Percentiles rank a stretch among this genome's conserved stretches.
Evolutionary conservation across 2,113 vertebrate species (phyloP).

Genomic region (Coryphaenoides rupestris): DNA sequence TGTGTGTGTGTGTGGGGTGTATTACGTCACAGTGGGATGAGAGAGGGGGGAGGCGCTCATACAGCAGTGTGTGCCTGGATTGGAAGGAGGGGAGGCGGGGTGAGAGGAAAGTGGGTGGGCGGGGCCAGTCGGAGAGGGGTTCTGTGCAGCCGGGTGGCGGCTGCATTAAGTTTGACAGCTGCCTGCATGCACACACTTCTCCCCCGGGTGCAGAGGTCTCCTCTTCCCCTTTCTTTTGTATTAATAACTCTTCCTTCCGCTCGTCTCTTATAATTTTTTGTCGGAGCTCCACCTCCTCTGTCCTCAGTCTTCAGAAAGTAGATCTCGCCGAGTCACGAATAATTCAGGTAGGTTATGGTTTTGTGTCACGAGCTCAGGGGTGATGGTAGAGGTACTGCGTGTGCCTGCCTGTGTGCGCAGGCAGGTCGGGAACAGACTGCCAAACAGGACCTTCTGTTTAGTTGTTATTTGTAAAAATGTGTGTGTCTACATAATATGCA

Average conservation of each 20-base stretch:
- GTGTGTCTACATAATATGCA: neutral
- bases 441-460: too few species aligned
- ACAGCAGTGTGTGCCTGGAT: too few species aligned
- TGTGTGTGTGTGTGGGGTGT: too few species aligned
- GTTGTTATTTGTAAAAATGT: slow-evolving; percentile 1
- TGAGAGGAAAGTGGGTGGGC: slow-evolving; percentile 17
- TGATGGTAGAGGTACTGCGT: neutral
- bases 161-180: slow-evolving; percentile 53
- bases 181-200: slow-evolving; percentile 33
- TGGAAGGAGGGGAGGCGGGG: slow-evolving; percentile 10
- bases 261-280: slow-evolving; percentile 23
- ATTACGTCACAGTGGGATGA: slow-evolving; percentile 46
- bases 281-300: neutral
- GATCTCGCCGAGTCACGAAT: neutral
- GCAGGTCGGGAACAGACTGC: neutral
- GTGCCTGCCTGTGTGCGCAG: neutral
- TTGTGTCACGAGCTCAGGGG: neutral
- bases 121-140: slow-evolving; percentile 26
- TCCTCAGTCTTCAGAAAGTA: neutral
- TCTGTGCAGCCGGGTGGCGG: slow-evolving; percentile 37
- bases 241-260: neutral
- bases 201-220: too few species aligned
- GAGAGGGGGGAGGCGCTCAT: slow-evolving; percentile 37
- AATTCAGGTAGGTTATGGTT: slow-evolving; percentile 51
- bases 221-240: slow-evolving; percentile 8